These are phyloP conservation scores for Heliocidaris erythrogramma DNA, from an alignment of 35 echinoderm and acorn worm genomes.

Conservation along the genomic window DNA sequence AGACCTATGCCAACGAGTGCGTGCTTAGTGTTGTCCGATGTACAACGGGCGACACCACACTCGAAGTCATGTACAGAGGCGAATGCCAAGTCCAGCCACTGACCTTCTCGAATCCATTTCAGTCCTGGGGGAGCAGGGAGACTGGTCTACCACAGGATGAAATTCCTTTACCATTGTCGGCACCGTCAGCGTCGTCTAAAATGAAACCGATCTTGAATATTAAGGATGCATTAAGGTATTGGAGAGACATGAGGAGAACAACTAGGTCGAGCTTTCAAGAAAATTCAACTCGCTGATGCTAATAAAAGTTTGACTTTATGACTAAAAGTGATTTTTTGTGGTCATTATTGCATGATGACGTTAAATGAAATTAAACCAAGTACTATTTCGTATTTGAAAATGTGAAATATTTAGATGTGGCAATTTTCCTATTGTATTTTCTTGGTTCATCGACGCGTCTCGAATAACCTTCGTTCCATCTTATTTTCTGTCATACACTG, in stretches of 20 bases:
- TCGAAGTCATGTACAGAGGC: slow-evolving; percentile 30
- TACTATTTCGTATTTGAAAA: not conserved
- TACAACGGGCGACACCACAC: slow-evolving; percentile 35
- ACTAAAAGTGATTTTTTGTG: not conserved
- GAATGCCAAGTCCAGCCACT: not conserved
- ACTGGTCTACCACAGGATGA: not conserved
- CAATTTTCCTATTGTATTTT: no score
- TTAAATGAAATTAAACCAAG: not conserved
- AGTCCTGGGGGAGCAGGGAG: not conserved
- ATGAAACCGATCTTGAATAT: slow-evolving; percentile 20
- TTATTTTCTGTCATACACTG: no score
- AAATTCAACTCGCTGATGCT: not conserved
- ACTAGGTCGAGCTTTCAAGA: not conserved
- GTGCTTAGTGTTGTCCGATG: slow-evolving; percentile 28
- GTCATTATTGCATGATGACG: not conserved
- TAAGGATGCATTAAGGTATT: not conserved
- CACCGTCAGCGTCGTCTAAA: not conserved
- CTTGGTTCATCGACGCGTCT: no score
- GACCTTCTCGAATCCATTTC: not conserved
- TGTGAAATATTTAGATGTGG: not conserved
- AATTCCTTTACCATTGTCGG: not conserved
- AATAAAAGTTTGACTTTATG: not conserved
- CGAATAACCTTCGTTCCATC: no score
- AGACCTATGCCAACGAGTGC: slow-evolving; percentile 42
- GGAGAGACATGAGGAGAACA: not conserved